Conservation (phyloP, 2,888 invertebrate species). For the Drosophila anomalata region DNA sequence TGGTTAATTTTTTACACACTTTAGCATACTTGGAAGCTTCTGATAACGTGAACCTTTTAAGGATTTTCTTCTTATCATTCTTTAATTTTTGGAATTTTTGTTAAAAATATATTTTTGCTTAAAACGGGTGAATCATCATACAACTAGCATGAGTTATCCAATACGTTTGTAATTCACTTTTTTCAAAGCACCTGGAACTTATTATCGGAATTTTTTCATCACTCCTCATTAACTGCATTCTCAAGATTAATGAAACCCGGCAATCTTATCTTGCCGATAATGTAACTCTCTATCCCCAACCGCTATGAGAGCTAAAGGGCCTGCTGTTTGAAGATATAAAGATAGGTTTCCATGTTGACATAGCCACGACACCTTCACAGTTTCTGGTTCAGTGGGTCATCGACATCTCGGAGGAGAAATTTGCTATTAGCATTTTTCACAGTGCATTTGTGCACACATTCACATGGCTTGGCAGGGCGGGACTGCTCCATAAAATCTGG, state of each 20-base stretch:
- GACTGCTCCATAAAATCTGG: conserved; percentile 6
- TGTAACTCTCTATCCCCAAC: not conserved
- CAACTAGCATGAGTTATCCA: not conserved
- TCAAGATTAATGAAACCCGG: not conserved
- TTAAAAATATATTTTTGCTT: not conserved
- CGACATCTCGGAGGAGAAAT: conserved; percentile 15
- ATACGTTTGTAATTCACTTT: not conserved
- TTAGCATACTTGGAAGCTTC: not conserved
- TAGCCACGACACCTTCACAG: not conserved
- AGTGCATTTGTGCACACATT: conserved; percentile 1
- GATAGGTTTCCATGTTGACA: not conserved
- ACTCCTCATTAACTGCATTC: not conserved
- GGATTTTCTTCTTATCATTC: not conserved
- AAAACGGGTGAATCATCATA: not conserved
- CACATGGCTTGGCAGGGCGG: not conserved
- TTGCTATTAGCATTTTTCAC: conserved; percentile 9
- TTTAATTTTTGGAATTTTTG: not conserved
- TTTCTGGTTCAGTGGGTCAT: conserved; percentile 3
- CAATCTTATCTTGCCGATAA: conserved; percentile 9
- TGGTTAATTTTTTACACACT: no score
- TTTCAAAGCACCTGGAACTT: no score
- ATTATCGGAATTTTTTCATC: not conserved
- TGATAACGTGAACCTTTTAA: not conserved
- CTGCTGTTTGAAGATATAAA: not conserved
- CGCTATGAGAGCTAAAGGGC: not conserved